phyloP scores from a whole-genome alignment of 2,888 invertebrate genomes.

The Lacanobia wlatinum region DNA sequence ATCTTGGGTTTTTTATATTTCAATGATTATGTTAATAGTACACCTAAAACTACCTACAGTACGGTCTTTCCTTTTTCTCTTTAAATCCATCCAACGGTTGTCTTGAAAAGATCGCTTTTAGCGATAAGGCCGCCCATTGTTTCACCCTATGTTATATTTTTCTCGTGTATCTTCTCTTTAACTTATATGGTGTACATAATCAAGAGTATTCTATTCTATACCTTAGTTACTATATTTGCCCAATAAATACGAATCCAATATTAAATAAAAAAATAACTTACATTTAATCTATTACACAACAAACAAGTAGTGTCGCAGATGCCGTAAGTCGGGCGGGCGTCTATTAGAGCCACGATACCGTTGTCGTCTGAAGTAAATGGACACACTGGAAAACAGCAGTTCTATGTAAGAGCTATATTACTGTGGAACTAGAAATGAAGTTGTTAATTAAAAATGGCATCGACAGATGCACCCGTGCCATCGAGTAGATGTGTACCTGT shows the following conservation, averaged over 20 bases:
- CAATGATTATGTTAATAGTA: too few relatives aligned
- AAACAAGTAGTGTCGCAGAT: conserved; percentile 84
- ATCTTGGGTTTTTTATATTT: too few relatives aligned
- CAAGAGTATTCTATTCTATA: too few relatives aligned
- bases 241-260: neutral
- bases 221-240: neutral
- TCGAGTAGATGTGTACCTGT: neutral
- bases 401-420: conserved; percentile 7
- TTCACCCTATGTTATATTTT: too few relatives aligned
- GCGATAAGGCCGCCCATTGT: too few relatives aligned
- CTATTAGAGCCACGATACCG: conserved; percentile 81
- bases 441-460: conserved; percentile 20
- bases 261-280: conserved; percentile 70
- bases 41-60: too few relatives aligned
- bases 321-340: conserved; percentile 82
- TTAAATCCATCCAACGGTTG: too few relatives aligned
- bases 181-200: too few relatives aligned
- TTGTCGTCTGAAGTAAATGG: conserved; percentile 75
- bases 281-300: conserved; percentile 83
- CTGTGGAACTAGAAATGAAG: conserved; percentile 6
- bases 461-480: neutral
- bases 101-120: too few relatives aligned
- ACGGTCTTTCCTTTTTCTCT: too few relatives aligned
- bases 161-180: too few relatives aligned
- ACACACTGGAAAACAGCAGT: conserved; percentile 77